Conservation (phyloP, 2,888 invertebrate genomes). For the Monoplex corrugatus region DNA sequence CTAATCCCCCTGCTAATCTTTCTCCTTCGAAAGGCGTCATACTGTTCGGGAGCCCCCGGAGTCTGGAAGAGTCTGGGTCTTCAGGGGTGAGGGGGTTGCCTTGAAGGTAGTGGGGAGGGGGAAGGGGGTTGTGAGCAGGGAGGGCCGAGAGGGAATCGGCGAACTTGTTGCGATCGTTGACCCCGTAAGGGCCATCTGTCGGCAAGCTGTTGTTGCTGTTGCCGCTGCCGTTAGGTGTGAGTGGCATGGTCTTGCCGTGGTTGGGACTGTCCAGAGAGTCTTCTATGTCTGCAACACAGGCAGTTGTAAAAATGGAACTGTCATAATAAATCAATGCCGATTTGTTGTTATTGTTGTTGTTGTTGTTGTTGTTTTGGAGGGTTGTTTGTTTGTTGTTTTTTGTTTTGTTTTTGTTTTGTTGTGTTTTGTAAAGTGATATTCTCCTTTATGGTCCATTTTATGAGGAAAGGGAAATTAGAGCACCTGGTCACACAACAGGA, state of each 20-base stretch:
- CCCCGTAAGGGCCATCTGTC: neutral
- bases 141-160: neutral
- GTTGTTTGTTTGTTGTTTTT: neutral
- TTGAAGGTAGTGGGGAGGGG: slow-evolving; percentile 21
- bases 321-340: neutral
- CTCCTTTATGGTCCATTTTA: too few species aligned
- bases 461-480: too few species aligned
- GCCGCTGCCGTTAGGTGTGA: neutral
- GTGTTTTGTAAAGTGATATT: neutral
- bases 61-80: neutral
- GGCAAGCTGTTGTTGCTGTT: neutral
- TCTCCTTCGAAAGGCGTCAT: neutral
- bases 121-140: neutral
- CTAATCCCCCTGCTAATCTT: too few species aligned
- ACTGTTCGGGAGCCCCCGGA: neutral
- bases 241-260: slow-evolving; percentile 21
- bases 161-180: slow-evolving; percentile 31
- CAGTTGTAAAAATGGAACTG: too few species aligned
- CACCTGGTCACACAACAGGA: too few species aligned
- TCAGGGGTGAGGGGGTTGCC: slow-evolving; percentile 33
- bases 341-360: slow-evolving; percentile 21
- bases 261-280: slow-evolving; percentile 36
- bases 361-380: neutral
- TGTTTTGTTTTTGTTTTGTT: neutral
- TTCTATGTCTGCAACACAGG: slow-evolving; percentile 46